Conservation (phyloP, 2,797 vertebrate genomes). For the Borostomias antarcticus region DNA sequence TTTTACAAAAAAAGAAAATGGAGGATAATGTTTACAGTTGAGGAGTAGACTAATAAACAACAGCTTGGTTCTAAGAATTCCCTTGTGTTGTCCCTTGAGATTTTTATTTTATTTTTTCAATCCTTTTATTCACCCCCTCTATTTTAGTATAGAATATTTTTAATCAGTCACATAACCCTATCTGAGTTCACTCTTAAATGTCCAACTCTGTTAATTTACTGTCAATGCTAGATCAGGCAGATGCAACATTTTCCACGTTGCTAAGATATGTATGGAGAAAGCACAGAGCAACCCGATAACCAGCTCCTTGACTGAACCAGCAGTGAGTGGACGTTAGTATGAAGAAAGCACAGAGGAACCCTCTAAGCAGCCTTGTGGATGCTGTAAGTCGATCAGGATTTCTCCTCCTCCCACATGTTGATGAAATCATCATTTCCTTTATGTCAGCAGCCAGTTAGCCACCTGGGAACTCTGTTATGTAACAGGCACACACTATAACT, state of each 20-base stretch:
- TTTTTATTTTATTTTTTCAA: conserved; percentile 23
- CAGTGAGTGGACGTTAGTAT: neutral
- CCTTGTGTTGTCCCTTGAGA: neutral
- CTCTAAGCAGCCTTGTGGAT: neutral
- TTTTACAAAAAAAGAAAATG: conserved; percentile 50
- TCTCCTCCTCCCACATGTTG: conserved; percentile 23
- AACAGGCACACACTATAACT: conserved; percentile 37
- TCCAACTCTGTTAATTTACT: neutral
- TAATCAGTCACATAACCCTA: neutral
- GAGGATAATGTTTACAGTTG: conserved; percentile 53
- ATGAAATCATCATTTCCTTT: conserved; percentile 47
- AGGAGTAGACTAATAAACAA: conserved; percentile 8
- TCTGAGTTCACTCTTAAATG: neutral
- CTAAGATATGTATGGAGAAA: neutral
- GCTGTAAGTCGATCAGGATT: conserved; percentile 23
- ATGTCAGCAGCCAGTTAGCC: conserved; percentile 26
- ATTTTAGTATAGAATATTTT: neutral
- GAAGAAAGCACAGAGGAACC: neutral
- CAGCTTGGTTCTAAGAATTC: conserved; percentile 5
- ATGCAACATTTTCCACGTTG: neutral
- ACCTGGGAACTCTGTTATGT: conserved; percentile 33
- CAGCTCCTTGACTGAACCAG: neutral
- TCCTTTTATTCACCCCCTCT: neutral
- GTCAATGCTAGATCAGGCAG: too few relatives aligned
- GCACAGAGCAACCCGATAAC: too few relatives aligned